These are phyloP conservation scores for Chionis minor DNA, from an alignment of 2,113 vertebrate species.

Conservation along the genomic window DNA sequence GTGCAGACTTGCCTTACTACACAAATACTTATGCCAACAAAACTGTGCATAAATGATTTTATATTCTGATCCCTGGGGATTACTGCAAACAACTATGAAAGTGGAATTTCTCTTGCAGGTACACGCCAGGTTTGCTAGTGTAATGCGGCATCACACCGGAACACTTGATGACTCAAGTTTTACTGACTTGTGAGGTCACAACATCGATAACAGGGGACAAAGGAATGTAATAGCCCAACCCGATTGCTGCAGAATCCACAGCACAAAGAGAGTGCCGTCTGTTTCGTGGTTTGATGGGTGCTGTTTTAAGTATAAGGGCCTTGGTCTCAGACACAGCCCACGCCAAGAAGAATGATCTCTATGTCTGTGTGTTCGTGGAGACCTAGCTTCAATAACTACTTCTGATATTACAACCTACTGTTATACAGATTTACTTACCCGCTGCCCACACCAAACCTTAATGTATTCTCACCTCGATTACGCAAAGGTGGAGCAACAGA, in stretches of 20 bases:
- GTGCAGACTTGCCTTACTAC: neutral
- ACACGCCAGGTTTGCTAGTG: neutral
- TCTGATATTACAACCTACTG: neutral
- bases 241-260: neutral
- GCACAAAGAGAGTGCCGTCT: no score
- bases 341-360: neutral
- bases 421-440: neutral
- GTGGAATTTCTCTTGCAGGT: neutral
- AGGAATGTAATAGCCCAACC: neutral
- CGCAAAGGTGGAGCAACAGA: neutral
- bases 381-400: neutral
- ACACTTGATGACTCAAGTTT: neutral
- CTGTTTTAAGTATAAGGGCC: neutral
- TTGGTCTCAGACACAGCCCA: neutral
- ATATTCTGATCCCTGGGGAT: neutral
- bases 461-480: neutral
- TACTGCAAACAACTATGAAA: neutral
- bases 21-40: neutral
- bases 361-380: rapidly evolving
- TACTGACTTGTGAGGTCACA: neutral
- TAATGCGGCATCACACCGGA: neutral
- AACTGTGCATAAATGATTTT: rapidly evolving
- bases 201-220: neutral
- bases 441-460: neutral
- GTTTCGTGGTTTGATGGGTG: rapidly evolving